These are phyloP conservation scores for Pteronotus mesoamericanus DNA, from an alignment of 2,797 vertebrate species.

Conservation along the genomic window DNA sequence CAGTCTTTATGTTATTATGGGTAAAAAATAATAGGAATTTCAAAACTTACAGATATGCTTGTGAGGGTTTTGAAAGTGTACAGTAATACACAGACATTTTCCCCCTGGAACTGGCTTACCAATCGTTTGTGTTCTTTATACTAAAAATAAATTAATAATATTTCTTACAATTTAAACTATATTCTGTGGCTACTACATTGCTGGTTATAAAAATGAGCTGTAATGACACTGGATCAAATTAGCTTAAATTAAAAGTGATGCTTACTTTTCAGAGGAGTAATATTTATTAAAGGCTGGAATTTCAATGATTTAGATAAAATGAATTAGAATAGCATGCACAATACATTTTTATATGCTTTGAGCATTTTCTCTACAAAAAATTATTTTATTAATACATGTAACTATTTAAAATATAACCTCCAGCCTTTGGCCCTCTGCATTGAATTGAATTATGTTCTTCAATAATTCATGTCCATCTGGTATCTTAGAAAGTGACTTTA, in stretches of 20 bases:
- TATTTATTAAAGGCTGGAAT: slow-evolving; percentile 58
- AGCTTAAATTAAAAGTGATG: background rate
- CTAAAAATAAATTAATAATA: slow-evolving; percentile 54
- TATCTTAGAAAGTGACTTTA: background rate
- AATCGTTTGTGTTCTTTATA: slow-evolving; percentile 31
- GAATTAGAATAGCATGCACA: slow-evolving; percentile 53
- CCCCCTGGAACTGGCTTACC: background rate
- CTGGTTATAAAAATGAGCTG: slow-evolving; percentile 28
- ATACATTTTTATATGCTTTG: slow-evolving; percentile 35
- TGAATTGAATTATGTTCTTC: background rate
- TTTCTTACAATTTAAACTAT: slow-evolving; percentile 24
- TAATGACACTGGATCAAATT: background rate
- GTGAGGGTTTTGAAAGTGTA: background rate
- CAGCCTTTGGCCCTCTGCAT: slow-evolving; percentile 21
- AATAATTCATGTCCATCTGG: background rate
- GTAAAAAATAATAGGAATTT: background rate
- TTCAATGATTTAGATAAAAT: slow-evolving; percentile 55
- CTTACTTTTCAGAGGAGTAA: slow-evolving; percentile 59
- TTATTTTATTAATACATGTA: slow-evolving; percentile 27
- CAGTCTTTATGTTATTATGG: background rate
- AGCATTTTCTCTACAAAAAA: slow-evolving; percentile 38
- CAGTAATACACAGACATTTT: background rate
- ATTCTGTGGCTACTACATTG: background rate
- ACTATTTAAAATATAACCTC: slow-evolving; percentile 18
- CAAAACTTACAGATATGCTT: background rate